phyloP scores from a whole-genome alignment of 2,888 invertebrate genomes.

The Tanaodytes sp. region DNA sequence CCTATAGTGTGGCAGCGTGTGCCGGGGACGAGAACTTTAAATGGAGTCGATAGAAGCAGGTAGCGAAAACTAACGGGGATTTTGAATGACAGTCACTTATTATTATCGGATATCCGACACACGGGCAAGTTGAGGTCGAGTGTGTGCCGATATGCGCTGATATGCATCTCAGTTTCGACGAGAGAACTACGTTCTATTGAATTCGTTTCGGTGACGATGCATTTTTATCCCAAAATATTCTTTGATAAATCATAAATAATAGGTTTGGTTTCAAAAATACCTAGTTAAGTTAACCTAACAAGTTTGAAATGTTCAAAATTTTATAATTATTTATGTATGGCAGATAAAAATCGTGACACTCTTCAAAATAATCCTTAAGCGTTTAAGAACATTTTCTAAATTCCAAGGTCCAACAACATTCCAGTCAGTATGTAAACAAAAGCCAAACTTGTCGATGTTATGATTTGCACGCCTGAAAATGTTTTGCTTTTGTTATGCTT shows the following conservation, averaged over 20 bases:
- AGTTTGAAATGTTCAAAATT: not conserved
- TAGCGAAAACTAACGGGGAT: constrained; percentile 41
- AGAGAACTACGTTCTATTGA: constrained; percentile 44
- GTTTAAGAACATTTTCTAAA: no score
- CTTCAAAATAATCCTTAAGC: no score
- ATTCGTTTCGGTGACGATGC: constrained; percentile 25
- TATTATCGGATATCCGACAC: constrained; percentile 60
- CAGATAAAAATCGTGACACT: no score
- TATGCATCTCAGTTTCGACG: constrained; percentile 47
- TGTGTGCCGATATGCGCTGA: constrained; percentile 61
- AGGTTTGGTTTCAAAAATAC: constrained; percentile 43
- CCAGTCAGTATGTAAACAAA: no score
- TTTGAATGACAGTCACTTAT: constrained; percentile 63
- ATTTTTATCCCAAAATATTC: constrained; percentile 35
- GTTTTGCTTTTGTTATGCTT: no score
- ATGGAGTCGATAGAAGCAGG: constrained; percentile 37
- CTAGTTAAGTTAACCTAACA: no score
- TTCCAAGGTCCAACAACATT: no score
- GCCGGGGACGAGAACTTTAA: constrained; percentile 42
- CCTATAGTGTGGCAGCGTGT: constrained; percentile 21
- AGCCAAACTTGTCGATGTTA: no score
- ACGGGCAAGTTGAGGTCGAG: constrained; percentile 54
- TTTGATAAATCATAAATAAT: constrained; percentile 33
- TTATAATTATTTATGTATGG: no score
- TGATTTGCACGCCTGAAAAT: no score